phyloP scores from a whole-genome alignment of 2,888 invertebrate species.

The Toxonevra muliebris region DNA sequence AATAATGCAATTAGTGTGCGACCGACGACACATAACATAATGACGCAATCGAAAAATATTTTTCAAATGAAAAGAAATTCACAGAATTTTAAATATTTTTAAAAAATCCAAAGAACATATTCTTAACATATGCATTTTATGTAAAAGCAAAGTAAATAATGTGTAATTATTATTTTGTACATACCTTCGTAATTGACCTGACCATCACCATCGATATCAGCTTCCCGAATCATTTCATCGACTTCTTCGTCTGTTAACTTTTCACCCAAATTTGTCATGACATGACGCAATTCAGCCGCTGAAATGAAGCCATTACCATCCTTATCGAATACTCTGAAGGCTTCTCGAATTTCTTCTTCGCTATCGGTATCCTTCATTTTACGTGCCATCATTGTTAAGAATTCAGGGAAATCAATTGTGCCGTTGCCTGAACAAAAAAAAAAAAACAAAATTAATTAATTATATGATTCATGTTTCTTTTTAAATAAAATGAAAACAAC shows the following conservation, averaged over 20 bases:
- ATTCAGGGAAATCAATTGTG: conserved; percentile 99
- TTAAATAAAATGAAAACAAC: conserved; percentile 10
- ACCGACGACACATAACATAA: no score
- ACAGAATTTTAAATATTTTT: no score
- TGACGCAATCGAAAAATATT: no score
- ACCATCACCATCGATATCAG: conserved; percentile 98
- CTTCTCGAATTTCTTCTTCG: conserved; percentile 99
- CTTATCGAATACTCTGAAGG: conserved; percentile 99
- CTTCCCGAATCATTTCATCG: conserved; percentile 99
- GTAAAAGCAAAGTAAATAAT: not conserved
- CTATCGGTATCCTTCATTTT: conserved; percentile 99
- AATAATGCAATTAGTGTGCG: no score
- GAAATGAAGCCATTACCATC: conserved; percentile 99
- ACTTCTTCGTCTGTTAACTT: conserved; percentile 99
- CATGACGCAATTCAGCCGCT: conserved; percentile 97
- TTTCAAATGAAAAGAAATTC: no score
- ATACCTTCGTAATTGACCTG: conserved; percentile 76
- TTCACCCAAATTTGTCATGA: conserved; percentile 99
- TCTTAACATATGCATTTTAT: no score
- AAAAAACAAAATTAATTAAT: conserved; percentile 12
- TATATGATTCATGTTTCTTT: conserved; percentile 3
- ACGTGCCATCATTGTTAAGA: conserved; percentile 99
- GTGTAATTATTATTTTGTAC: conserved; percentile 18
- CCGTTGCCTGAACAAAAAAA: conserved; percentile 83
- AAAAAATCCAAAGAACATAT: no score